Base-by-base conservation (phyloP, 2,113 vertebrate species). In the Puffinus mauretanicus region DNA sequence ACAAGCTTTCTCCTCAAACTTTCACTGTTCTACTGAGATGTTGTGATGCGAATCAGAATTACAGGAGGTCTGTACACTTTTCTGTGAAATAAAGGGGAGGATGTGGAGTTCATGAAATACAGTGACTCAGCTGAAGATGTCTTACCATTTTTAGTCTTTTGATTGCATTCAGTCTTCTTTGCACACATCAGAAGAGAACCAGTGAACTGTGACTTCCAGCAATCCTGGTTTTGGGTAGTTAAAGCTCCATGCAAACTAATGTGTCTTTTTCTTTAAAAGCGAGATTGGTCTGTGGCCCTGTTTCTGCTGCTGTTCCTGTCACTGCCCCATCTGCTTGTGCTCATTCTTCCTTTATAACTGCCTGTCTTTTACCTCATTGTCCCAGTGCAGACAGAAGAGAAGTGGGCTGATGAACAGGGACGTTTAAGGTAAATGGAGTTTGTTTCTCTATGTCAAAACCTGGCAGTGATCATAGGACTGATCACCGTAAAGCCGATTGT, bases 401-500 rank as follows among this genome's bases (percentile, higher is more conserved):
- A 91, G 8, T 15, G 32, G 18, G 18, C 25, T 80, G 58, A 88
- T 26, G 80, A 86, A 58, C 1, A 0, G 10, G 13, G 36, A 82
- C 13, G 13, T 72, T 85, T 72, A 86, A 72, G 44, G 30, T 42
- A 54, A 80, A 94, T 26, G 12, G 52, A 82, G 17, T 46, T 77
- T n/a, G 15, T 73, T 92, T 82, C 54, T 62, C 11, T 46, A 0
- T n/a, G 40, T 86, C 34, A 81, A 69, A 80, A 89, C 14, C 16
- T 62, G 40, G 7, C 3, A 2, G 21, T 42, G n/a, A 58, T 82
- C 55, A 9, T 47, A 57, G 16, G 44, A 79, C 13, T 0, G 0
- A 52, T 54, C 55, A 46, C 65, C 19, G 7, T 60, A 34, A 51
- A 13, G 44, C 29, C 0, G 5, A 22, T 7, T 24, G 64, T 44